These are phyloP conservation scores for Eristalis intricaria DNA, from an alignment of 2,888 invertebrate species.

Conservation along the genomic window DNA sequence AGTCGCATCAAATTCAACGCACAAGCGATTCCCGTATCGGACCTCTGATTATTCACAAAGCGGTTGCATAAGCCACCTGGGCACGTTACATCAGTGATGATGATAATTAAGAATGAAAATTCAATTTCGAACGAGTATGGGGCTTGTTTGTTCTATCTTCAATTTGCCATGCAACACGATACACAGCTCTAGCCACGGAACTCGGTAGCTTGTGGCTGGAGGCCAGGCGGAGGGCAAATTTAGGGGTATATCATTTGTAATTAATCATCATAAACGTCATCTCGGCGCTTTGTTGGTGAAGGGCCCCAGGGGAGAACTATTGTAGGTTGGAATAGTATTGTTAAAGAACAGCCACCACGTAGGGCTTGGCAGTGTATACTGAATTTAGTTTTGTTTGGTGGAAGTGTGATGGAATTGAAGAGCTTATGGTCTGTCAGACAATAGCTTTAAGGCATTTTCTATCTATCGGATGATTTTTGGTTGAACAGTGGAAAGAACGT, in stretches of 20 bases:
- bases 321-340: no score
- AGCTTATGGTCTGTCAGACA: no score
- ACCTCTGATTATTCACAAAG: conserved; percentile 50
- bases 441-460: no score
- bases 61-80: conserved; percentile 21
- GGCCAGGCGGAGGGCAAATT: background rate
- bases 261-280: background rate
- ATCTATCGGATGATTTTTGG: no score
- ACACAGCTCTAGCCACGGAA: background rate
- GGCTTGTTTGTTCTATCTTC: background rate
- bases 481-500: no score
- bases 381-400: no score
- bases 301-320: no score
- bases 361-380: no score
- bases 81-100: background rate
- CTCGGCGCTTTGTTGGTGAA: background rate
- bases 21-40: conserved; percentile 20
- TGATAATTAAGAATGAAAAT: background rate
- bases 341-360: no score
- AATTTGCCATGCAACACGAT: background rate
- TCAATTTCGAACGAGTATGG: background rate
- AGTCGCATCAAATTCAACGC: conserved; percentile 16
- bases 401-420: no score
- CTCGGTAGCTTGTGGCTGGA: background rate
- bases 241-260: background rate